Percentiles rank a stretch among this genome's conserved stretches.
Evolutionary conservation across 2,113 vertebrate genomes (phyloP).

Genomic region (Polyodon spathula): DNA sequence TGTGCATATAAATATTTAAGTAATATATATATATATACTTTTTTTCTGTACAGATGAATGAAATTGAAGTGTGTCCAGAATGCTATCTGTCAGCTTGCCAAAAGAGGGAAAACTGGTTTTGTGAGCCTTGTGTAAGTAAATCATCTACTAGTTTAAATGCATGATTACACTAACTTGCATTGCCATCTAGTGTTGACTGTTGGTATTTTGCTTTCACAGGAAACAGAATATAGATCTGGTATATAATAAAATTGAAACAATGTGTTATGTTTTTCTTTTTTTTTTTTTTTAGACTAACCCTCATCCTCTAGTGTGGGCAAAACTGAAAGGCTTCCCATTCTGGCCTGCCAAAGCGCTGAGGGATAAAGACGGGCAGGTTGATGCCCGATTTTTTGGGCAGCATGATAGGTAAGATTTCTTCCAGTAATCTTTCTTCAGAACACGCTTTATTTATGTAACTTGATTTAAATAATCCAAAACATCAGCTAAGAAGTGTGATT

Average conservation of each 20-base stretch:
- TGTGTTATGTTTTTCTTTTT: slow-evolving; percentile 5
- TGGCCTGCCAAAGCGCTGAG: slow-evolving; percentile 97
- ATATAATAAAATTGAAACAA: neutral
- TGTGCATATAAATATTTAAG: no score
- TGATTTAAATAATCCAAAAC: no score
- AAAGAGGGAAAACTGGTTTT: slow-evolving; percentile 98
- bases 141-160: neutral
- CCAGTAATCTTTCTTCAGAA: no score
- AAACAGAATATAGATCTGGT: no score
- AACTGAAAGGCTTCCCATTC: slow-evolving; percentile 96
- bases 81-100: slow-evolving; percentile 97
- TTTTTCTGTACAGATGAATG: slow-evolving; percentile 79
- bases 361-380: slow-evolving; percentile 93
- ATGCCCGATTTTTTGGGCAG: slow-evolving; percentile 95
- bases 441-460: no score
- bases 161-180: neutral
- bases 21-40: slow-evolving; percentile 26
- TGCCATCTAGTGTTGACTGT: neutral
- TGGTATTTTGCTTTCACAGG: neutral
- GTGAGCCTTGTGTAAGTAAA: slow-evolving; percentile 92
- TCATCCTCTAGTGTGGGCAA: slow-evolving; percentile 93
- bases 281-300: slow-evolving; percentile 76
- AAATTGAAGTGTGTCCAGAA: slow-evolving; percentile 98
- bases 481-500: neutral
- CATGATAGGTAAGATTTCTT: slow-evolving; percentile 77